A percentile compares a stretch with the other conserved stretches of the same genome.
Conservation (phyloP, 2,888 invertebrate genomes). For the Cryptophagus acutangulus region DNA sequence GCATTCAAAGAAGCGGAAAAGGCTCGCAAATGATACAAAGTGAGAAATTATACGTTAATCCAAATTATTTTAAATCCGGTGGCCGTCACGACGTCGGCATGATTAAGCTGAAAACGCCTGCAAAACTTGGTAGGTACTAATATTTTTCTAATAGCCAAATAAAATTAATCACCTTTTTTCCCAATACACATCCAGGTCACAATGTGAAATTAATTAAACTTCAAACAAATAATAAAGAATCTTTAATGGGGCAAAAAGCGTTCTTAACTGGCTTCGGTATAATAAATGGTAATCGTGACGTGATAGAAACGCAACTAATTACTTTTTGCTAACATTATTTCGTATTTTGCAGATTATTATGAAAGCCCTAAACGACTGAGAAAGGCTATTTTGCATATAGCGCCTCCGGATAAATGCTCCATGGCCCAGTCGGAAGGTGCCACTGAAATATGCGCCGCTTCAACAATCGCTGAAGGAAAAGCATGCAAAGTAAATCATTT, state of each 20-base stretch:
- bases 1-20: slow-evolving; percentile 36
- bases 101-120: slow-evolving; percentile 34
- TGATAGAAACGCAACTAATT: slow-evolving; percentile 5
- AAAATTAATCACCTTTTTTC: too few relatives aligned
- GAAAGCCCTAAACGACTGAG: slow-evolving; percentile 39
- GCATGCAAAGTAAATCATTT: slow-evolving; percentile 40
- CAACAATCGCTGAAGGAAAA: slow-evolving; percentile 43
- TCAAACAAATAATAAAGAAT: slow-evolving; percentile 38
- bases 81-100: slow-evolving; percentile 40
- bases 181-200: slow-evolving; percentile 4
- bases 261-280: slow-evolving; percentile 45
- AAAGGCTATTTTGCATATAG: slow-evolving; percentile 40
- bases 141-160: too few relatives aligned
- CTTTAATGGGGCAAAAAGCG: slow-evolving; percentile 38
- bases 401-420: slow-evolving; percentile 37
- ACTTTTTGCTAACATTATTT: slow-evolving; percentile 1
- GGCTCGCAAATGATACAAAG: slow-evolving; percentile 38
- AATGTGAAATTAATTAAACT: slow-evolving; percentile 38
- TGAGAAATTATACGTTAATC: slow-evolving; percentile 36
- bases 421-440: slow-evolving; percentile 28
- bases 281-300: slow-evolving; percentile 42
- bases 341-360: slow-evolving; percentile 35
- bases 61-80: slow-evolving; percentile 36
- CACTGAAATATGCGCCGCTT: slow-evolving; percentile 41
- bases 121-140: slow-evolving; percentile 34